These are phyloP conservation scores for Dynastes tityus DNA, from an alignment of 2,888 invertebrate genomes.

Conservation along the genomic window DNA sequence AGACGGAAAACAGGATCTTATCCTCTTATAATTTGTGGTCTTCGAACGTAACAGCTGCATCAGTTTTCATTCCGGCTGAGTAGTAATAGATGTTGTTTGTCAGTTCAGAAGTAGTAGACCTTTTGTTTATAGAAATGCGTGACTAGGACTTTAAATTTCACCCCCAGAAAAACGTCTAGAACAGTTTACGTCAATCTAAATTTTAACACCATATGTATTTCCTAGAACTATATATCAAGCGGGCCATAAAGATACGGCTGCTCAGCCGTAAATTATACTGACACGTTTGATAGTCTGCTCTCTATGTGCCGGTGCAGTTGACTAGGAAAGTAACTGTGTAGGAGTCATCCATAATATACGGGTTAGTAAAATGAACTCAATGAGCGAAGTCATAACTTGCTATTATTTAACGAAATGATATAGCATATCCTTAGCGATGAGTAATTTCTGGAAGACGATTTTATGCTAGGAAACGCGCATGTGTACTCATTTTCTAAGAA, in stretches of 20 bases:
- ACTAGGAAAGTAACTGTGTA: neutral
- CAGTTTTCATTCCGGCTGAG: neutral
- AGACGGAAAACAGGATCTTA: neutral
- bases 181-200: constrained; percentile 66
- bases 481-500: too few relatives aligned
- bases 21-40: neutral
- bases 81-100: constrained; percentile 28
- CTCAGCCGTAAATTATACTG: constrained; percentile 67
- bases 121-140: constrained; percentile 67
- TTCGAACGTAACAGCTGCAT: constrained; percentile 13
- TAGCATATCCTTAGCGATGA: too few relatives aligned
- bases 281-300: constrained; percentile 65
- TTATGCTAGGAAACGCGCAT: too few relatives aligned
- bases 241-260: constrained; percentile 68
- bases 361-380: too few relatives aligned
- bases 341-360: too few relatives aligned
- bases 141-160: constrained; percentile 66
- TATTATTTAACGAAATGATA: too few relatives aligned
- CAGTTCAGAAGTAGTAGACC: constrained; percentile 20
- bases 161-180: constrained; percentile 59
- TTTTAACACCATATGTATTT: constrained; percentile 68
- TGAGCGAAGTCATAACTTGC: too few relatives aligned
- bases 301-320: constrained; percentile 11
- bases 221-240: constrained; percentile 67
- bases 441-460: too few relatives aligned